Percentiles rank a stretch among this genome's conserved stretches.
phyloP scores from a whole-genome alignment of 1,140 invertebrate species.

The Drosophila littoralis region DNA sequence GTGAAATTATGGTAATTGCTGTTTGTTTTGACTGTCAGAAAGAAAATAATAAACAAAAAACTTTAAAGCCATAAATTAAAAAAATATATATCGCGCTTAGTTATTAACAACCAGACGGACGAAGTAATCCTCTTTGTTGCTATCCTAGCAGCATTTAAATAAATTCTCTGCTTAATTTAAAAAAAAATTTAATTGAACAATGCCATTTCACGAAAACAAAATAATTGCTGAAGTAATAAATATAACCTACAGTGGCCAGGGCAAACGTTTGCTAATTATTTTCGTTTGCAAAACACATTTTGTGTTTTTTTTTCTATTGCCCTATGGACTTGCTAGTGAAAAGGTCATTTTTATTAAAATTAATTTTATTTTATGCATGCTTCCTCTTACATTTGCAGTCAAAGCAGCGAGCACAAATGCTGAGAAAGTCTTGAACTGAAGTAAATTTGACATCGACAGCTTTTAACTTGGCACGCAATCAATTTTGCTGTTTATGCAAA shows the following conservation, averaged over 20 bases:
- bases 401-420: neutral
- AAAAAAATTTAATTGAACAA: conserved; percentile 50
- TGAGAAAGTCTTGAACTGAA: neutral
- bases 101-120: conserved; percentile 10
- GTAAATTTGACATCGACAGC: conserved; percentile 22
- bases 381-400: neutral
- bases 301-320: conserved; percentile 5
- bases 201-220: conserved; percentile 17
- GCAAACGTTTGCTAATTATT: conserved; percentile 64
- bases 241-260: conserved; percentile 35
- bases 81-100: no score
- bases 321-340: conserved; percentile 24
- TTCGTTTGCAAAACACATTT: conserved; percentile 48
- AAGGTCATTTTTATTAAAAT: neutral
- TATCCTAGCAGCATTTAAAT: conserved; percentile 7
- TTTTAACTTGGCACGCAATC: conserved; percentile 37
- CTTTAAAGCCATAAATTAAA: conserved; percentile 14
- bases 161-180: conserved; percentile 41
- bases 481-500: conserved; percentile 59
- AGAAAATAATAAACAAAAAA: conserved; percentile 23
- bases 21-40: conserved; percentile 40
- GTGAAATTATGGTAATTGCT: conserved; percentile 69
- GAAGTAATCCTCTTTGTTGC: neutral
- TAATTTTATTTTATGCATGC: neutral
- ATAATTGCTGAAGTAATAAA: conserved; percentile 53